Evolutionary conservation across 2,888 invertebrate species (phyloP), one percentile per base, ranked within the genome.

Genomic region (Fragum fragum): DNA sequence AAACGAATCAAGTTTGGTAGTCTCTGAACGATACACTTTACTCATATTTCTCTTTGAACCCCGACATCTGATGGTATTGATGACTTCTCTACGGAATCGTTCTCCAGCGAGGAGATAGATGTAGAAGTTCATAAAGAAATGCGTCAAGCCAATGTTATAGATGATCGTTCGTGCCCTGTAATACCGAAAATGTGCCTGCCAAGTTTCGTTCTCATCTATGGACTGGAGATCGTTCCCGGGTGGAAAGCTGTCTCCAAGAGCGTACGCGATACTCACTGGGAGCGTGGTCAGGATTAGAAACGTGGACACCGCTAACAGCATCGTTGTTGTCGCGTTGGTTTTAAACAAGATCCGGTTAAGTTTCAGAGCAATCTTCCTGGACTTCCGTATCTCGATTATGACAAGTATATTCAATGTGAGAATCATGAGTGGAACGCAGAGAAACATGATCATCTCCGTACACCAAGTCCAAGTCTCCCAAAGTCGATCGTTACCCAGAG

Each of bases 121-220:
- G 81, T 92, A 92, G 81, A 94, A 93, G 83, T 94, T 94, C 82
- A 91, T 92, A 53, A 93, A 93, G 76, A 93, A 94, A 81, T 94
- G 94, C 0, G 93, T 91, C 73, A 92, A 89, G 9, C 93, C 93
- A 29, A 93, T 86, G 76, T 92, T 91, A 70, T 92, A 90, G 32
- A 93, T 88, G 23, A 93, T 80, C 0, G 89, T 88, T 53, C 91
- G 81, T 6, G 90, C 88, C 16, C 89, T 83, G 59, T 78, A 84
- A 81, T 91, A 94, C 6, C 85, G 84, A 57, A 93, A 88, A 83
- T 91, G 88, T 32, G 87, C 74, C 74, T 92, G 91, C 92, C 92
- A 93, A 6, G 71, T 81, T 3, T 82, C 79, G 83, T 93, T 92
- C 5, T 61, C 69, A 29, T 76, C 74, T 32, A 93, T 88, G 28